Evolutionary conservation across 1,140 invertebrate genomes (phyloP).

Genomic region (Asbolus verrucosus): DNA sequence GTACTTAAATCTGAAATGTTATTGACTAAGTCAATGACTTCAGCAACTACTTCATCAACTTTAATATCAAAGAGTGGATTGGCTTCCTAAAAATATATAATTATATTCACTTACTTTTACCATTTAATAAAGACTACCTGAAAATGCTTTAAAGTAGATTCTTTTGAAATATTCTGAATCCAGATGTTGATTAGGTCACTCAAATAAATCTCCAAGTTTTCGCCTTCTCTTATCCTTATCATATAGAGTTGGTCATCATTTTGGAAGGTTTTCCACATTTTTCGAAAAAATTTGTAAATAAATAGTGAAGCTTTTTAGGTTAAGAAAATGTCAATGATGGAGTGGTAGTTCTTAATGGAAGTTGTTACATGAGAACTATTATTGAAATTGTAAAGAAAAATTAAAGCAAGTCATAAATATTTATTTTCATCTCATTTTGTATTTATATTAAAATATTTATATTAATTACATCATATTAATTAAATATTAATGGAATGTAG

Average conservation of each 20-base stretch:
- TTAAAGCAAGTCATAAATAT: too few species aligned
- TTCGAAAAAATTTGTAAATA: background rate
- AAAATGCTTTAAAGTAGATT: constrained; percentile 6
- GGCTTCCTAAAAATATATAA: constrained; percentile 30
- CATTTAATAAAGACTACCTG: constrained; percentile 1
- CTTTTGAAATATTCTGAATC: constrained; percentile 23
- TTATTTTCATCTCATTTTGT: too few species aligned
- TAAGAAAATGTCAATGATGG: too few species aligned
- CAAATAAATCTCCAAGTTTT: constrained; percentile 5
- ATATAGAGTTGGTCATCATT: constrained; percentile 10
- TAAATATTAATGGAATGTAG: too few species aligned
- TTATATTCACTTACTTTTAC: background rate
- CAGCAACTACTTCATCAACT: constrained; percentile 14
- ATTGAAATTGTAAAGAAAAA: too few species aligned
- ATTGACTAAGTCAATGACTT: constrained; percentile 17
- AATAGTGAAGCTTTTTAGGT: too few species aligned
- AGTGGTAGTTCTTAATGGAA: too few species aligned
- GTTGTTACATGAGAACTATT: too few species aligned
- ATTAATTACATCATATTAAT: too few species aligned
- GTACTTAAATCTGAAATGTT: constrained; percentile 16
- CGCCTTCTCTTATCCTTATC: constrained; percentile 12
- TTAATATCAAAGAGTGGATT: constrained; percentile 43
- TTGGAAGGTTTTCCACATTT: constrained; percentile 43
- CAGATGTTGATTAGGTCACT: constrained; percentile 45
- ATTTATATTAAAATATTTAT: too few species aligned